Evolutionary conservation across 92 coral and sea anemone species (phyloP), one percentile per base, ranked within the genome.

Genomic region (Chrysogorgia sp.): DNA sequence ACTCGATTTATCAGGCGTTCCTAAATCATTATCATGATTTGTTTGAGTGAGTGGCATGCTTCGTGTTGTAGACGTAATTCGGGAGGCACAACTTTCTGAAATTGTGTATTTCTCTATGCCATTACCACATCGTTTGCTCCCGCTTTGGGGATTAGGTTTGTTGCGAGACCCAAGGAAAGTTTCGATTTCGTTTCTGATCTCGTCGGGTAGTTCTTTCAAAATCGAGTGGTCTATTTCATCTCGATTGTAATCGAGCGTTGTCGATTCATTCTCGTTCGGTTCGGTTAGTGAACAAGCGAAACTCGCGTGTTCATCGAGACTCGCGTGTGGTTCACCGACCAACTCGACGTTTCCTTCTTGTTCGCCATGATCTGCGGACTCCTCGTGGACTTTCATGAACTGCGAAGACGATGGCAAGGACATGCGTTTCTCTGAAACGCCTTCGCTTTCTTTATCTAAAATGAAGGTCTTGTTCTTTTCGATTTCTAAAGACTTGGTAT

Each of bases 141-240:
- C 57, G 31, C 48, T 79, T 47, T 70, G 59, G 21, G 45, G 58
- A 47, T 41, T 76, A 47, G 53, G 3, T 10, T 33, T 4, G n/a
- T 1, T 78, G 35, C 57, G 58, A 69, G 10, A 41, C 40, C 34
- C 71, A 15, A 80, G 66, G 40, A 81, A 83, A 20, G 31, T 67
- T 62, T 83, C 40, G 75, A 90, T 84, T 59, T 90, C 93, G 30
- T 71, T 82, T 37, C 80, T 84, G 67, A 90, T 87, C n/a, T 90
- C 91, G 35, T 85, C 84, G 0, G 93, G 93, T 32, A 90, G 76
- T 48, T 82, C 68, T 25, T 76, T 76, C 75, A 90, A 63, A 58
- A 90, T 76, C 6, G 63, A 12, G 20, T 72, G 57, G 64, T 87
- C 94, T 23, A 90, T 84, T 41, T 77, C 67, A 49, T 88, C 82